Conservation (phyloP, 2,888 invertebrate species). For the Netelia virgata region DNA sequence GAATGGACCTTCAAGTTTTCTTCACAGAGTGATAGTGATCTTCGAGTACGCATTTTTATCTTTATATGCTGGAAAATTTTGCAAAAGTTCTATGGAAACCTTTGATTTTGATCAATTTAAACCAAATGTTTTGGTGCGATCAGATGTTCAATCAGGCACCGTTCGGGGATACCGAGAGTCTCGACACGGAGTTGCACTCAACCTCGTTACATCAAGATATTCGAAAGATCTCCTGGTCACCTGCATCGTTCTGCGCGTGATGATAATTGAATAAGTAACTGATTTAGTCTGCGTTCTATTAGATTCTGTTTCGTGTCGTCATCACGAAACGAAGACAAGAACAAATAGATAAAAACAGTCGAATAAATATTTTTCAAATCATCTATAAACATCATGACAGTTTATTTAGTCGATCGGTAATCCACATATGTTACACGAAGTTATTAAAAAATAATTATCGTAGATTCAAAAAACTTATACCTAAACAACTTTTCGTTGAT, state of each 20-base stretch:
- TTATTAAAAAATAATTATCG: too few species aligned
- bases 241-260: not conserved
- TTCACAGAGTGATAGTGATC: slow-evolving; percentile 23
- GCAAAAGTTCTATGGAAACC: not conserved
- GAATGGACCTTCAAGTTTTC: slow-evolving; percentile 32
- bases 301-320: not conserved
- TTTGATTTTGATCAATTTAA: slow-evolving; percentile 3
- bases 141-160: slow-evolving; percentile 6
- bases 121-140: not conserved
- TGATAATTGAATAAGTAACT: not conserved
- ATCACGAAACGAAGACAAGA: not conserved
- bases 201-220: slow-evolving; percentile 32
- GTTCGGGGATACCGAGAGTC: slow-evolving; percentile 27
- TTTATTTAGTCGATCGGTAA: too few species aligned
- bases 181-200: slow-evolving; percentile 51
- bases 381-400: not conserved
- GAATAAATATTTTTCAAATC: not conserved
- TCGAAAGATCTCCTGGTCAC: slow-evolving; percentile 21
- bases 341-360: not conserved
- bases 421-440: too few species aligned
- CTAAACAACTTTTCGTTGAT: too few species aligned
- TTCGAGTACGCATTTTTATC: slow-evolving; percentile 1
- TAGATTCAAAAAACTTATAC: too few species aligned
- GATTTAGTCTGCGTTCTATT: too few species aligned
- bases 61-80: not conserved